phyloP scores from a whole-genome alignment of 2,113 vertebrate species.

The Scopus umbretta region DNA sequence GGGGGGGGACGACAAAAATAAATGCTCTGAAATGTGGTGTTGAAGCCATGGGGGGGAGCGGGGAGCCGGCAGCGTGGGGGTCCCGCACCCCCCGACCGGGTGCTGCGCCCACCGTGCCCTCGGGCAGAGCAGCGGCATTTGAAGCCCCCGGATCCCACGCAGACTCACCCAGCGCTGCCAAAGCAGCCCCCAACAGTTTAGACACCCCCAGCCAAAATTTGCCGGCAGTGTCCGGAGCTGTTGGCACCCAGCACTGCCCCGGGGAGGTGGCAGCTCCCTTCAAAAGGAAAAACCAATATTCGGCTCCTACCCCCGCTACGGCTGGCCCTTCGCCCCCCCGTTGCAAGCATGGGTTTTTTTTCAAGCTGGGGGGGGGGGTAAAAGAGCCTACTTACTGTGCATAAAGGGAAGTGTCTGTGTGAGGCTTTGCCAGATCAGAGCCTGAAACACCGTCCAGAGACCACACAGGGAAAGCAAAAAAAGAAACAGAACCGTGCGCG shows the following conservation, averaged over 20 bases:
- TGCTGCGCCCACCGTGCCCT: not conserved
- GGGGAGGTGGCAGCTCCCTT: not conserved
- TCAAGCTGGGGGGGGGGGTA: not conserved
- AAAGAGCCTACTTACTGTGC: not conserved
- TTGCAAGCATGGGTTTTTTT: not conserved
- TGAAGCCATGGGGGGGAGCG: not conserved
- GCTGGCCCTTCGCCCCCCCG: not conserved
- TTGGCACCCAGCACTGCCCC: not conserved
- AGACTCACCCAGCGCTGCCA: not conserved
- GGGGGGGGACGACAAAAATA: fast-evolving
- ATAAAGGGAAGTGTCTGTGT: not conserved
- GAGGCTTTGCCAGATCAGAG: not conserved
- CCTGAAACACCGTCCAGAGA: not conserved
- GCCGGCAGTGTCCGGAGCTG: fast-evolving
- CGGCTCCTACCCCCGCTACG: fast-evolving
- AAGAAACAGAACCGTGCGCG: not conserved
- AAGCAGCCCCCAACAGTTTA: not conserved
- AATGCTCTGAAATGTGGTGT: fast-evolving
- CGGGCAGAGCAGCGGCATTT: not conserved
- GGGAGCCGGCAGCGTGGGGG: not conserved
- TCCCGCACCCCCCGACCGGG: fast-evolving
- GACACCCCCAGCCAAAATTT: not conserved
- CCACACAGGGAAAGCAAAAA: not conserved
- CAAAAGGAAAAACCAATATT: not conserved
- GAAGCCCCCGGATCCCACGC: too few relatives aligned